Conservation (phyloP, 2,113 vertebrate species). For the Paratilapia polleni region DNA sequence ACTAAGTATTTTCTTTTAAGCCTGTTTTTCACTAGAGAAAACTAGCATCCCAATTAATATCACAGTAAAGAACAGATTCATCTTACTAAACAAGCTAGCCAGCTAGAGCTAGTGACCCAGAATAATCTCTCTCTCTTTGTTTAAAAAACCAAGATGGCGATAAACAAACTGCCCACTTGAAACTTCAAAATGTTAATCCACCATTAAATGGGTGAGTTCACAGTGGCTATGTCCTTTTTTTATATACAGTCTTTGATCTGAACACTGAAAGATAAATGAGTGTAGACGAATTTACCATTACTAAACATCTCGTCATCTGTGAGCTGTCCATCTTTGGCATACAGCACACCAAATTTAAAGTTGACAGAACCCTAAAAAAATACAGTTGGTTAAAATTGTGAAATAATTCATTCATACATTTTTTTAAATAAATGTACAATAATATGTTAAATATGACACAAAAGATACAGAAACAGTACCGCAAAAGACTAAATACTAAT, state of each 20-base stretch:
- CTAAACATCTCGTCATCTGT: slow-evolving; percentile 99
- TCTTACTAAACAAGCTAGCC: neutral
- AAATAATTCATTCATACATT: neutral
- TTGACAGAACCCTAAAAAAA: slow-evolving; percentile 93
- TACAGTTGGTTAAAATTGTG: neutral
- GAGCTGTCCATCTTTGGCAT: slow-evolving; percentile 96
- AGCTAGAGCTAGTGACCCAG: neutral
- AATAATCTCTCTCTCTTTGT: neutral
- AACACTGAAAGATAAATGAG: neutral
- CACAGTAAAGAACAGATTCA: neutral
- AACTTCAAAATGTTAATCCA: neutral
- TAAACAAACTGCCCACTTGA: neutral
- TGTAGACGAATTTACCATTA: slow-evolving; percentile 85
- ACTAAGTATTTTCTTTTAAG: neutral
- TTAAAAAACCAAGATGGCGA: neutral
- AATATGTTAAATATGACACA: neutral
- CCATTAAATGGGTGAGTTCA: neutral
- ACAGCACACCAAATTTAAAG: slow-evolving; percentile 98
- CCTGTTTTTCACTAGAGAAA: neutral
- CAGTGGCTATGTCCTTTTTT: neutral
- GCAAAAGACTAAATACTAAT: neutral
- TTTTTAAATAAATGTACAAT: neutral
- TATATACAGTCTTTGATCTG: neutral
- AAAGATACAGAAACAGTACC: neutral
- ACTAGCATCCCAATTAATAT: neutral